Percentiles rank a stretch among this genome's conserved stretches.
These are phyloP conservation scores for Cavia porcellus DNA, from an alignment of 2,113 vertebrate species.

Conservation along the genomic window DNA sequence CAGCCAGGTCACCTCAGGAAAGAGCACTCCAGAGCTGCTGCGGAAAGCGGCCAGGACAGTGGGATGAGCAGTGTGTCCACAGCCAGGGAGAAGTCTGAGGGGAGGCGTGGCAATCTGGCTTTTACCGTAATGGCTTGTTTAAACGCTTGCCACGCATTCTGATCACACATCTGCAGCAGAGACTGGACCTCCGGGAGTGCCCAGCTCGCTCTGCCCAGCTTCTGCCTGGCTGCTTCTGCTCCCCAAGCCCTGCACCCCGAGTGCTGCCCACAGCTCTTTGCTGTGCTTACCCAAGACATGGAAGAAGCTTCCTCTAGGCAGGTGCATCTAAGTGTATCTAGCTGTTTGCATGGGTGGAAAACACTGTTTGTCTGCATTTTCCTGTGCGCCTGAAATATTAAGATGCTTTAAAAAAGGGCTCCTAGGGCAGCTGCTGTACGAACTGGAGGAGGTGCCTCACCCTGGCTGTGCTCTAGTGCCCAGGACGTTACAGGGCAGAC, in stretches of 20 bases:
- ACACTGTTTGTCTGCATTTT: neutral
- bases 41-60: too few relatives aligned
- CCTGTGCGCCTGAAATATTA: neutral
- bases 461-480: neutral
- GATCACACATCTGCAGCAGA: neutral
- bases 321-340: neutral
- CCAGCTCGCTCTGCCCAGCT: neutral
- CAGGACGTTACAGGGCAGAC: neutral
- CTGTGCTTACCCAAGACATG: neutral
- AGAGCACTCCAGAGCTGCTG: too few relatives aligned
- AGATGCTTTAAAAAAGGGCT: neutral
- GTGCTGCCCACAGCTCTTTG: neutral
- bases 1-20: neutral
- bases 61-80: neutral
- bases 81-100: neutral
- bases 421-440: neutral
- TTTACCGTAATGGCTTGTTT: neutral
- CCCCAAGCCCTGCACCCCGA: fast-evolving
- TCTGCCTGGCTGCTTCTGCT: neutral
- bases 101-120: neutral
- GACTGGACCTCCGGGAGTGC: neutral
- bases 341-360: neutral
- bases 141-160: neutral
- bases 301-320: neutral
- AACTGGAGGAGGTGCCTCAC: fast-evolving